These are phyloP conservation scores for Spongilla lacustris DNA, from an alignment of 37 sponge, comb jelly and placozoan species.

Conservation along the genomic window DNA sequence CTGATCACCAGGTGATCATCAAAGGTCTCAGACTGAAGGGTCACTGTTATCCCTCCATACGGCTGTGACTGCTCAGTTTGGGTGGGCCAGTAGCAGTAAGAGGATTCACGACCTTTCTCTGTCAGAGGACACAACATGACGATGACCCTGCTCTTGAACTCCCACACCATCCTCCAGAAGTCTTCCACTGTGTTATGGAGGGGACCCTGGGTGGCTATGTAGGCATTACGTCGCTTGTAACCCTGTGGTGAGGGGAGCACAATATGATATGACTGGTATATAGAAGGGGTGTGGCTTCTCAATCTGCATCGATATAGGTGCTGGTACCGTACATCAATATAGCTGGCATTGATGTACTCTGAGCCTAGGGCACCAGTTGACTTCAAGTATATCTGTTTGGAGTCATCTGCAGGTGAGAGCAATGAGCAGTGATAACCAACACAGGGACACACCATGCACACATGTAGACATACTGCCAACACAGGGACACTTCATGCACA, in stretches of 20 bases:
- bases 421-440: background rate
- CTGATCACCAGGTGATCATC: slow-evolving; percentile 14
- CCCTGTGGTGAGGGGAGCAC: slow-evolving; percentile 36
- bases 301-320: background rate
- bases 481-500: too few species aligned
- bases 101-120: slow-evolving; percentile 43
- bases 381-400: slow-evolving; percentile 46
- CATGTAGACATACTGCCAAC: too few species aligned
- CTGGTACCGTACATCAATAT: slow-evolving; percentile 66
- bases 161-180: slow-evolving; percentile 82
- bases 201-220: slow-evolving; percentile 70
- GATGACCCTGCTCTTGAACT: slow-evolving; percentile 42
- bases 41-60: slow-evolving; percentile 46
- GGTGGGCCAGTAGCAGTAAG: slow-evolving; percentile 52
- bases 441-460: background rate
- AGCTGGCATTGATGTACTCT: slow-evolving; percentile 80
- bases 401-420: slow-evolving; percentile 29
- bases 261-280: background rate
- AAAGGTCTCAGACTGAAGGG: slow-evolving; percentile 50
- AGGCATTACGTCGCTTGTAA: slow-evolving; percentile 67
- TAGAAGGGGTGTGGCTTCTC: background rate
- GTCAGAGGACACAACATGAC: slow-evolving; percentile 60
- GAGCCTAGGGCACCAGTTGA: slow-evolving; percentile 60
- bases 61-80: slow-evolving; percentile 8
- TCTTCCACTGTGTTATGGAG: slow-evolving; percentile 50